phyloP scores from a whole-genome alignment of 2,888 invertebrate species.

The Andrena minutula region DNA sequence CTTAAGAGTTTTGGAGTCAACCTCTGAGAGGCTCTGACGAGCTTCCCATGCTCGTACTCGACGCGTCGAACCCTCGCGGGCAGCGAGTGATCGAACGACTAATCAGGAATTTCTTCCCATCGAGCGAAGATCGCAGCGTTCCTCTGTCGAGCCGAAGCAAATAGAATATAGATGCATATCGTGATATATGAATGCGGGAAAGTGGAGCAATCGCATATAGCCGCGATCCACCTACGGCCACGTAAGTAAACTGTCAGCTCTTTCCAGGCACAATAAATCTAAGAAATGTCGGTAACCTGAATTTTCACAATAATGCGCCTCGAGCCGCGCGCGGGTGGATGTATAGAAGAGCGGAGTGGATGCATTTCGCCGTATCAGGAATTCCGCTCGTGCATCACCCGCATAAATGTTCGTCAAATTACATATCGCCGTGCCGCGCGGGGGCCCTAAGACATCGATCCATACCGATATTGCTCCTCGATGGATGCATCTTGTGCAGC shows the following conservation, averaged over 20 bases:
- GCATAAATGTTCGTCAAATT: conserved; percentile 43
- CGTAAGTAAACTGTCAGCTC: conserved; percentile 70
- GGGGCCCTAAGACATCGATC: conserved; percentile 15
- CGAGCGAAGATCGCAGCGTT: neutral
- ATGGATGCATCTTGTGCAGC: neutral
- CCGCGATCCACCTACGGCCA: conserved; percentile 52
- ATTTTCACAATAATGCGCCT: conserved; percentile 64
- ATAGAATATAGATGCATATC: conserved; percentile 13
- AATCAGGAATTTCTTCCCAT: conserved; percentile 21
- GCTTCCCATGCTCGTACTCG: conserved; percentile 24
- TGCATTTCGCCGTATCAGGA: conserved; percentile 36
- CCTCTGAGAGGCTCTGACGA: conserved; percentile 22
- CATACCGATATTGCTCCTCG: neutral
- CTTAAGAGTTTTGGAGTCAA: conserved; percentile 13
- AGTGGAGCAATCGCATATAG: conserved; percentile 60
- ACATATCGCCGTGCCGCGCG: conserved; percentile 1
- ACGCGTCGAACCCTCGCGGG: neutral
- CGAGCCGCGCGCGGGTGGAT: conserved; percentile 27
- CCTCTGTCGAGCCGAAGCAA: conserved; percentile 22
- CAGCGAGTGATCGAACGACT: conserved; percentile 1
- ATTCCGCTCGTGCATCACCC: conserved; percentile 23
- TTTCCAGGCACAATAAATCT: conserved; percentile 66
- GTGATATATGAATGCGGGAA: conserved; percentile 61
- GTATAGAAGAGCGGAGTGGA: conserved; percentile 43
- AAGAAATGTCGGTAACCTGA: conserved; percentile 64